Evolutionary conservation across 2,113 vertebrate genomes (phyloP), one percentile per base, ranked within the genome.

Genomic region (Strigops habroptila): DNA sequence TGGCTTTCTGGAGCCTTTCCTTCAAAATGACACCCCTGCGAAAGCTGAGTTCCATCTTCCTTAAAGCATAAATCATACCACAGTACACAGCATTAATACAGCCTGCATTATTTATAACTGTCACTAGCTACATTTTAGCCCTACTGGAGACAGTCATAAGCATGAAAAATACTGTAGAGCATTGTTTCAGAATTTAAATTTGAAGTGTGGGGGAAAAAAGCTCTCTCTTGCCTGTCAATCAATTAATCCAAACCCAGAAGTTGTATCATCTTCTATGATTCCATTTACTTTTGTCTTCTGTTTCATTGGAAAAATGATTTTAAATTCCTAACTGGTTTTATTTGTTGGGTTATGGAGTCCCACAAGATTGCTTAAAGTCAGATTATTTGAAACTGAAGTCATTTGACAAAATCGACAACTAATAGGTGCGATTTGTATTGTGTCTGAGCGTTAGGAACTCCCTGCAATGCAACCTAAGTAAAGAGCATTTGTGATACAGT

Each of bases 141-240:
- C 37, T 46, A 57, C 31, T 53, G 28, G 31, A 85, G 14, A 49
- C 15, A 79, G 53, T 13, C 70, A 77, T 53, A 93, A 90, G 41
- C 46, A 59, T 93, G 59, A 91, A 87, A 96, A 95, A 80, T 59
- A 46, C 18, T 77, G 37, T 37, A 59, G 49, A 59, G 22, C 30
- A 33, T 77, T 90, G 82, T 91, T 97, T 91, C 63, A 85, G 59
- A 82, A 82, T 68, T 83, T 70, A 92, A 81, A 94, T 70, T 59
- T 84, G 14, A 85, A 73, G 52, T 41, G 24, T 53, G 15, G 7
- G 7, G 17, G 7, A 12, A 18, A 53, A 65, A 73, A 67, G 4
- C 35, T 73, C 33, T 57, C 30, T 52, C 31, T 53, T 88, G 12
- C 43, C 67, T 82, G n/a, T 93, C 85, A 88, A 67, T 74, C 63